These are phyloP conservation scores for Drosophila miranda DNA, from an alignment of 1,140 invertebrate genomes.

Conservation along the genomic window DNA sequence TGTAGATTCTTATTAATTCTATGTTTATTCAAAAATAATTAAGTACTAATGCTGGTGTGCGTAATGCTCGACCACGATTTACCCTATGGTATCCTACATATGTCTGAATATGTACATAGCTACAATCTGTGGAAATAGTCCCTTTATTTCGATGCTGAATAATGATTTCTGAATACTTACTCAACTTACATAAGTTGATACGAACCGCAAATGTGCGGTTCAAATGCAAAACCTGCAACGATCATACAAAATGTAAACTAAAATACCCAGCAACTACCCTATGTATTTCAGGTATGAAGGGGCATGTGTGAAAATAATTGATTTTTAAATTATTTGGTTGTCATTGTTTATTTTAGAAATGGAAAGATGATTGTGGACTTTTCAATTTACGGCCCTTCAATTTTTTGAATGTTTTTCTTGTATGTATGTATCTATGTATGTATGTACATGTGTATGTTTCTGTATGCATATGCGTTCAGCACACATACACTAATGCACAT, in stretches of 20 bases:
- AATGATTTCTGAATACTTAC: no score
- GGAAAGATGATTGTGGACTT: constrained; percentile 50
- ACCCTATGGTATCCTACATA: not conserved
- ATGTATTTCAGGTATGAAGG: constrained; percentile 28
- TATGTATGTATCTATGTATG: not conserved
- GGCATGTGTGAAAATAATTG: constrained; percentile 49
- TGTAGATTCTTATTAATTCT: constrained; percentile 39
- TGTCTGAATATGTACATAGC: not conserved
- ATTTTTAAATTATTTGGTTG: constrained; percentile 51
- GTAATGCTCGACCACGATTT: constrained; percentile 3
- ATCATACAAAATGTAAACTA: no score
- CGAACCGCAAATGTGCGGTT: no score
- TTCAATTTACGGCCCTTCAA: constrained; percentile 39
- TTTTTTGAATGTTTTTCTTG: constrained; percentile 9
- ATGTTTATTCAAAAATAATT: constrained; percentile 24
- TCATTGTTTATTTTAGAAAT: constrained; percentile 60
- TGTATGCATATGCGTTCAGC: no score
- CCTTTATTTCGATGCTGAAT: no score
- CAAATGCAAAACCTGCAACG: no score
- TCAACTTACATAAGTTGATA: no score
- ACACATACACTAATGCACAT: not conserved
- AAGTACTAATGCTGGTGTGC: constrained; percentile 2
- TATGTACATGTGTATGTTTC: not conserved
- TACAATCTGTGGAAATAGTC: no score
- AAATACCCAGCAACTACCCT: not conserved